phyloP scores from a whole-genome alignment of 2,888 invertebrate species.

The Lasioglossum villosulum region DNA sequence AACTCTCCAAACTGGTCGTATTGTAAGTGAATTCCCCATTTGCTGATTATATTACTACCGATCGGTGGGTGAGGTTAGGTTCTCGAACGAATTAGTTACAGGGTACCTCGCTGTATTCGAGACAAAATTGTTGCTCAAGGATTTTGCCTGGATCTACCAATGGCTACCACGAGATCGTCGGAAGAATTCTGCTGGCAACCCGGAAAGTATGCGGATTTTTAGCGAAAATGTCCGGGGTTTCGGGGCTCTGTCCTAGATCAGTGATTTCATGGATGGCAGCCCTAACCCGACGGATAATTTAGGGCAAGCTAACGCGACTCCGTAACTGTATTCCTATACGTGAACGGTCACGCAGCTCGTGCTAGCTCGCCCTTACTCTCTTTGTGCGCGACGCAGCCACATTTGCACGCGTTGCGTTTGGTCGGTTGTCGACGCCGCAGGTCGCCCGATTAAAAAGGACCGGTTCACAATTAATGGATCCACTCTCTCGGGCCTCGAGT shows the following conservation, averaged over 20 bases:
- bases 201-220: not conserved
- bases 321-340: not conserved
- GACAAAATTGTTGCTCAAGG: not conserved
- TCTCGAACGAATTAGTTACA: not conserved
- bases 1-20: not conserved
- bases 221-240: not conserved
- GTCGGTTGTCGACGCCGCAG: not conserved
- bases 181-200: too few relatives aligned
- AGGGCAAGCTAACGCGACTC: not conserved
- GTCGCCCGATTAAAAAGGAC: constrained; percentile 67
- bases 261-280: not conserved
- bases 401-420: constrained; percentile 1
- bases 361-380: not conserved
- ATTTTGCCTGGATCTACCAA: not conserved
- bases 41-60: not conserved
- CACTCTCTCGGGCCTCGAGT: constrained; percentile 37
- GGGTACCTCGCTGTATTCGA: not conserved
- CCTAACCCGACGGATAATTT: not conserved
- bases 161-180: too few relatives aligned
- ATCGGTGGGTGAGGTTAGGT: not conserved
- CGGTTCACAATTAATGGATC: constrained; percentile 68
- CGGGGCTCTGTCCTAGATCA: not conserved
- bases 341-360: not conserved
- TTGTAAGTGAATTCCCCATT: not conserved
- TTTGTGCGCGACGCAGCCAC: not conserved